phyloP scores from a whole-genome alignment of 2,113 vertebrate genomes.

The Ceyx melanurus region DNA sequence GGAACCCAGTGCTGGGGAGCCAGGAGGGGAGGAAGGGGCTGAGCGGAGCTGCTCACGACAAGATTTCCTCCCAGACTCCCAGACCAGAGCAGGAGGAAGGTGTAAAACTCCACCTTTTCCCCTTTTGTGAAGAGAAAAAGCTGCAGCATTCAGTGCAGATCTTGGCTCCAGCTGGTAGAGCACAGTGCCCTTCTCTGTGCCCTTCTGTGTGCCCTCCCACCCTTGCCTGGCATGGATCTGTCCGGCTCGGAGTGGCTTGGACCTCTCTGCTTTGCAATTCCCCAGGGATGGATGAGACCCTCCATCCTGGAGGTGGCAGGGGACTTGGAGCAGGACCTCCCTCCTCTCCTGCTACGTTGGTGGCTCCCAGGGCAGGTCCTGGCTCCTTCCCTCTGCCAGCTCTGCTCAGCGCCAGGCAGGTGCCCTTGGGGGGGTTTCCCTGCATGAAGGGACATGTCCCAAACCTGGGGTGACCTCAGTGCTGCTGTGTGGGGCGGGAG shows the following conservation, averaged over 20 bases:
- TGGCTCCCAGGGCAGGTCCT: neutral
- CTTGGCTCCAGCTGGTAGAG: neutral
- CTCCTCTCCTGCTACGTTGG: neutral
- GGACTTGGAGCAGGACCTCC: neutral
- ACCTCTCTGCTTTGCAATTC: fast-evolving
- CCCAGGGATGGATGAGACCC: neutral
- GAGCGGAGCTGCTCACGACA: neutral
- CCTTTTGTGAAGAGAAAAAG: slow-evolving; percentile 41
- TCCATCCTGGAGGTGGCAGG: neutral
- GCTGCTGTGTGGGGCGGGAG: neutral
- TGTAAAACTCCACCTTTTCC: slow-evolving; percentile 58
- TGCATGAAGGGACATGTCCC: neutral
- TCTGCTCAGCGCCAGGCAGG: neutral
- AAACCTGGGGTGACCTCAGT: neutral
- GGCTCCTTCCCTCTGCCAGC: neutral
- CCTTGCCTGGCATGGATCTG: neutral
- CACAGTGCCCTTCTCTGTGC: fast-evolving
- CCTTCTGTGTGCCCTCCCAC: neutral
- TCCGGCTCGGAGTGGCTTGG: fast-evolving
- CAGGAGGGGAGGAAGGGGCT: neutral
- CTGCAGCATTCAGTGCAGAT: neutral
- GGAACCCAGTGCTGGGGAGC: neutral
- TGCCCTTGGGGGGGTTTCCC: neutral
- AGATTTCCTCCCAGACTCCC: neutral
- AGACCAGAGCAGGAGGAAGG: neutral